Conservation (phyloP, 2,113 vertebrate genomes). For the Gymnarchus niloticus region DNA sequence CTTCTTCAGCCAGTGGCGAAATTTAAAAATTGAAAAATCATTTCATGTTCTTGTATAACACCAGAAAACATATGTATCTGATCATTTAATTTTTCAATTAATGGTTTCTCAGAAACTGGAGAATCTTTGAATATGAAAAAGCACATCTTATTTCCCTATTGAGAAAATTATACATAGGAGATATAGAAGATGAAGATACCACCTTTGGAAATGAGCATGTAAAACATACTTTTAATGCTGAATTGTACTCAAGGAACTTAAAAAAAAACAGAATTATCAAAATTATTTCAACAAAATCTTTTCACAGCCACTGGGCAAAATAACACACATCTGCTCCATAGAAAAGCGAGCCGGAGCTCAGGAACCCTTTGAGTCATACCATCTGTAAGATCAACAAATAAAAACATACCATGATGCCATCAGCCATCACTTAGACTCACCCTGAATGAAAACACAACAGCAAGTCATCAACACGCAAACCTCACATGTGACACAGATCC, state of each 20-base stretch:
- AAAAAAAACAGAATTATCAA: neutral
- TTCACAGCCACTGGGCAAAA: constrained; percentile 4
- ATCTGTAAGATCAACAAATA: neutral
- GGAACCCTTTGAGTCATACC: neutral
- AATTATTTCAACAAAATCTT: neutral
- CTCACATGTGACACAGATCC: no score
- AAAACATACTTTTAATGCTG: neutral
- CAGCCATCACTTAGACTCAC: neutral
- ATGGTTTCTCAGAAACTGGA: neutral
- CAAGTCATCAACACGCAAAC: neutral
- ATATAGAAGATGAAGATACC: neutral
- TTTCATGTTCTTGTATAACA: no score
- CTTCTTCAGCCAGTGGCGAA: no score
- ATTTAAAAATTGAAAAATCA: no score
- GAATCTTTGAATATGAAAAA: neutral
- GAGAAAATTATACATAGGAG: neutral
- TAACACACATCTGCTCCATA: neutral
- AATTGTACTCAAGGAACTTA: neutral
- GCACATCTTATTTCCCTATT: neutral
- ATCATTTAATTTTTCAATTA: neutral
- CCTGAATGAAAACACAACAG: neutral
- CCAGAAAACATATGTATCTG: no score
- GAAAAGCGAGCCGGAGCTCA: neutral
- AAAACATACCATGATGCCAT: neutral
- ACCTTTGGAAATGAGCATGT: neutral